phyloP scores from a whole-genome alignment of 2,888 invertebrate genomes.

The Mactromeris polynyma region DNA sequence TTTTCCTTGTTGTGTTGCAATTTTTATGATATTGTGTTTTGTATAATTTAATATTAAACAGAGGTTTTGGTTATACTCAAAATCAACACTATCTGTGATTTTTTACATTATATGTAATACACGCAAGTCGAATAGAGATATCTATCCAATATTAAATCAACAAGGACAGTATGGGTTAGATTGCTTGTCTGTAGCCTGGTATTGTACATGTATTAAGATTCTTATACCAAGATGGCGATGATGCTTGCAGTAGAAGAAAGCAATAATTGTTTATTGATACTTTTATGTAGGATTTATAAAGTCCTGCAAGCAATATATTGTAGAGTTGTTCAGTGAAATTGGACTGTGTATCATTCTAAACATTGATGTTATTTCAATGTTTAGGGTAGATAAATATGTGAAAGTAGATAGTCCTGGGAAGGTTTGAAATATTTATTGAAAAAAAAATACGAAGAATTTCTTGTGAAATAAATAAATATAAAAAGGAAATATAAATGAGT shows the following conservation, averaged over 20 bases:
- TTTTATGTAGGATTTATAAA: background rate
- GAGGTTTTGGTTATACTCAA: background rate
- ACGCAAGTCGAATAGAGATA: background rate
- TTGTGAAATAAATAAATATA: slow-evolving; percentile 37
- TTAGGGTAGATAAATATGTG: background rate
- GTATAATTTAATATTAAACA: background rate
- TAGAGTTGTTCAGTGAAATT: background rate
- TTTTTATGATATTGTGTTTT: background rate
- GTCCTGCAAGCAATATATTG: background rate
- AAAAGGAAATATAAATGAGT: background rate
- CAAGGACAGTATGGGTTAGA: background rate
- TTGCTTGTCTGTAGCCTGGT: background rate
- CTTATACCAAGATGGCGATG: background rate
- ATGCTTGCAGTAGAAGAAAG: background rate
- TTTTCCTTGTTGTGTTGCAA: background rate
- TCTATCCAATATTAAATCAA: background rate
- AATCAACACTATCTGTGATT: background rate
- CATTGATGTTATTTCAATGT: background rate
- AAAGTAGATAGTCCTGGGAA: slow-evolving; percentile 12
- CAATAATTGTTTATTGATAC: background rate
- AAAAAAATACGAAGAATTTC: slow-evolving; percentile 30
- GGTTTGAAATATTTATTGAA: slow-evolving; percentile 28
- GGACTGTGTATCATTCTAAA: background rate
- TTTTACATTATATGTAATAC: background rate
- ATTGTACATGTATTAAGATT: background rate